Evolutionary conservation across 1,140 invertebrate species (phyloP).

Genomic region (Drosophila ficusphila): DNA sequence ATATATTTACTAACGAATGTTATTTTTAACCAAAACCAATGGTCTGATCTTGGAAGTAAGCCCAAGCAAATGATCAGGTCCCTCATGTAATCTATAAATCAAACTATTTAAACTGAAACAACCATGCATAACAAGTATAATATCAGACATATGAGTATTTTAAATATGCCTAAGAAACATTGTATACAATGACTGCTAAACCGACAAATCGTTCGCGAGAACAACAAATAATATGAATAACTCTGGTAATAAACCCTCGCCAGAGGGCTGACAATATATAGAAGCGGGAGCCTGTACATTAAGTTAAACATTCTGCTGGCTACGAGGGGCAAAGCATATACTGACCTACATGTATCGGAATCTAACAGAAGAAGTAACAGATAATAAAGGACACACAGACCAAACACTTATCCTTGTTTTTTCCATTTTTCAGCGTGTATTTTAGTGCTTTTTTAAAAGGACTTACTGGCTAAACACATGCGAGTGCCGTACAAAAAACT

Average conservation of each 20-base stretch:
- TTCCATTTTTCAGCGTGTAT: slow-evolving; percentile 24
- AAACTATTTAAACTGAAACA: slow-evolving; percentile 43
- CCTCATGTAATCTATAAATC: slow-evolving; percentile 45
- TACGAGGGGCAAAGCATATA: slow-evolving; percentile 28
- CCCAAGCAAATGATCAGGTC: neutral
- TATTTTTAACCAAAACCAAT: slow-evolving; percentile 46
- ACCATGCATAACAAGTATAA: slow-evolving; percentile 52
- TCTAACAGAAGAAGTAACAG: slow-evolving; percentile 60
- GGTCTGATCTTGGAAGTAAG: neutral
- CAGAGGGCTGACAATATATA: slow-evolving; percentile 76
- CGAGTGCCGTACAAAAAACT: slow-evolving; percentile 23
- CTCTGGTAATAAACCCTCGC: slow-evolving; percentile 49
- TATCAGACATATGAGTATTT: slow-evolving; percentile 64
- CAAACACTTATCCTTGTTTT: slow-evolving; percentile 37
- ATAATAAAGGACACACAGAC: slow-evolving; percentile 82
- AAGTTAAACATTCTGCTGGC: slow-evolving; percentile 50
- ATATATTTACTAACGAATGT: slow-evolving; percentile 55
- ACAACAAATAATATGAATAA: slow-evolving; percentile 30
- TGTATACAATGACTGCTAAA: slow-evolving; percentile 69
- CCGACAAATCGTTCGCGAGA: slow-evolving; percentile 55
- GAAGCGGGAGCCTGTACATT: slow-evolving; percentile 61
- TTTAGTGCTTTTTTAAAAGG: slow-evolving; percentile 8
- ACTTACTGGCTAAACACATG: slow-evolving; percentile 32
- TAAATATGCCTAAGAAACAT: slow-evolving; percentile 54
- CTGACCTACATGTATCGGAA: slow-evolving; percentile 50